Conservation (phyloP, 92 coral and sea anemone genomes). For the Epizoanthus scotinus region DNA sequence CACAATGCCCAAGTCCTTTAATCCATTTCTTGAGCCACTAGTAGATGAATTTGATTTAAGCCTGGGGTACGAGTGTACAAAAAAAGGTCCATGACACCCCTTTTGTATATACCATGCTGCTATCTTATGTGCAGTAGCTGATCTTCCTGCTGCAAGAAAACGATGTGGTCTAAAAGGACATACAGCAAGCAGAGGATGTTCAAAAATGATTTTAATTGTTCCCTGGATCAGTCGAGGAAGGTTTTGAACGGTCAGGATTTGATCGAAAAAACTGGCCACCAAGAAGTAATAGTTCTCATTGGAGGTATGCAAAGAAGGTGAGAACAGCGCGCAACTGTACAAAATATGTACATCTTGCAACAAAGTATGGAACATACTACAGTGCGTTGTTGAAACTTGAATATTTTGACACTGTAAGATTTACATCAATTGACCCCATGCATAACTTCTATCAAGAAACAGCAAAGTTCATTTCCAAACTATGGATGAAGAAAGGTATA, state of each 20-base stretch:
- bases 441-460: constrained; percentile 14
- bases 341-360: background rate
- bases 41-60: too few relatives aligned
- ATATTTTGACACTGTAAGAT: background rate
- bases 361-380: constrained; percentile 7
- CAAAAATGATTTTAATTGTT: background rate
- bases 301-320: background rate
- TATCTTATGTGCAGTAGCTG: too few relatives aligned
- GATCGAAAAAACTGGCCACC: background rate
- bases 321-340: background rate
- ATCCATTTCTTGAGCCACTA: too few relatives aligned
- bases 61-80: too few relatives aligned
- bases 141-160: too few relatives aligned
- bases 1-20: too few relatives aligned
- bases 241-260: too few relatives aligned
- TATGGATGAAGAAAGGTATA: background rate
- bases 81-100: too few relatives aligned
- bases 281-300: background rate
- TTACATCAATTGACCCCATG: constrained; percentile 11
- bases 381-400: constrained; percentile 4
- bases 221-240: too few relatives aligned
- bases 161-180: too few relatives aligned
- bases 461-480: background rate
- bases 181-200: background rate
- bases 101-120: too few relatives aligned